phyloP scores from a whole-genome alignment of 2,888 invertebrate species.

The Graphium colonna region DNA sequence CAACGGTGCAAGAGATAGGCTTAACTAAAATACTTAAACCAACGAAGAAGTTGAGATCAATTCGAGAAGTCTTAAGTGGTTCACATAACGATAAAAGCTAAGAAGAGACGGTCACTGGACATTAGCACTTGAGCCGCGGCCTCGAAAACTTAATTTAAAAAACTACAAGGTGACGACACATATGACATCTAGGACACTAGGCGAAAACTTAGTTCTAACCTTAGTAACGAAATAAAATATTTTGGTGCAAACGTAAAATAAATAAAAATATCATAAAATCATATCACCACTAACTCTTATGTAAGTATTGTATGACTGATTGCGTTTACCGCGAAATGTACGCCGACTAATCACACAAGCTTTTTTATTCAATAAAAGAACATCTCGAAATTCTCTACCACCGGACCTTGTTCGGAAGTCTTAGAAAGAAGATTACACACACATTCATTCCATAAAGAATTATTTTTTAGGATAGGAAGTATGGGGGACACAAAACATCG shows the following conservation, averaged over 20 bases:
- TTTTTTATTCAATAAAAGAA: constrained; percentile 41
- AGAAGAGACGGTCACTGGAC: constrained; percentile 38
- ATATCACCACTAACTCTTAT: constrained; percentile 55
- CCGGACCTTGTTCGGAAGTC: constrained; percentile 19
- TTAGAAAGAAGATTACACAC: constrained; percentile 45
- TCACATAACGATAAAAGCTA: constrained; percentile 27
- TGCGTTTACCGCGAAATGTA: constrained; percentile 62
- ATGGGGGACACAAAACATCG: constrained; percentile 53
- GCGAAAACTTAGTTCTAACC: constrained; percentile 72
- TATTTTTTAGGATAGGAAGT: constrained; percentile 56
- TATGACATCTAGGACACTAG: constrained; percentile 73
- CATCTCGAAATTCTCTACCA: constrained; percentile 31
- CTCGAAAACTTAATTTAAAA: constrained; percentile 70
- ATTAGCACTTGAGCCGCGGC: constrained; percentile 55
- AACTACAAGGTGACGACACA: constrained; percentile 76
- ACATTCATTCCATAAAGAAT: constrained; percentile 77
- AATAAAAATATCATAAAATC: constrained; percentile 49
- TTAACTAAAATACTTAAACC: constrained; percentile 30
- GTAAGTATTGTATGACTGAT: constrained; percentile 54
- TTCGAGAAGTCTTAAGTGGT: constrained; percentile 26
- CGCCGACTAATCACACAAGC: constrained; percentile 76
- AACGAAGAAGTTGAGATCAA: constrained; percentile 29
- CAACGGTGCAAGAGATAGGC: constrained; percentile 27
- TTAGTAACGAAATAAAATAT: constrained; percentile 62
- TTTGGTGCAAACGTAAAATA: constrained; percentile 67